Conservation (phyloP, 2,113 vertebrate species). For the Oryzias celebensis region DNA sequence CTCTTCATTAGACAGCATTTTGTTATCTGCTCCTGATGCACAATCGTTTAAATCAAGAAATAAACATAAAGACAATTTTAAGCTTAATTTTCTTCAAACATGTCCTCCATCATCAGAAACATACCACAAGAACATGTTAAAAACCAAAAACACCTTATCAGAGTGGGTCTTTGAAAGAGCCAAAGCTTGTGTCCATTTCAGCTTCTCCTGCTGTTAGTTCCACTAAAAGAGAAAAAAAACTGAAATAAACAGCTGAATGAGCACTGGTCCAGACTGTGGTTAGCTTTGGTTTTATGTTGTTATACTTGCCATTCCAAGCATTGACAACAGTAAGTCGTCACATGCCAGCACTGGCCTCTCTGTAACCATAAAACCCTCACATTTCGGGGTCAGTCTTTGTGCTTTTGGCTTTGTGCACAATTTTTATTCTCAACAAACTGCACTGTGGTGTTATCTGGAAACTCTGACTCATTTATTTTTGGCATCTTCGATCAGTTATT, state of each 20-base stretch:
- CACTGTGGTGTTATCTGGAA: slow-evolving; percentile 22
- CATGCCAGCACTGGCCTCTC: slow-evolving; percentile 49
- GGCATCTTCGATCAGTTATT: slow-evolving; percentile 37
- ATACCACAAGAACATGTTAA: too few species aligned
- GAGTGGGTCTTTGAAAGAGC: too few species aligned
- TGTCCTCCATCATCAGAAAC: too few species aligned
- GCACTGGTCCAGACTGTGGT: slow-evolving; percentile 60
- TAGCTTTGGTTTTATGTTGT: slow-evolving; percentile 51
- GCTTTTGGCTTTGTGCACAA: slow-evolving; percentile 19
- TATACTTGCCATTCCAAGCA: slow-evolving; percentile 59
- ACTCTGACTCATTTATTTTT: slow-evolving; percentile 60
- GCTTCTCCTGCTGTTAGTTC: slow-evolving; percentile 14
- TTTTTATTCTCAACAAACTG: slow-evolving; percentile 45
- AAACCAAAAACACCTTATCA: too few species aligned
- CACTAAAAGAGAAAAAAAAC: slow-evolving; percentile 16
- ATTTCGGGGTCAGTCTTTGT: slow-evolving; percentile 53
- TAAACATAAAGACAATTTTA: too few species aligned
- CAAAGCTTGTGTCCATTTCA: slow-evolving; percentile 5
- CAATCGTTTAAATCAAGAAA: too few species aligned
- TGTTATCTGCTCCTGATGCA: too few species aligned
- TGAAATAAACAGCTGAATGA: slow-evolving; percentile 49
- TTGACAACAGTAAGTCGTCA: slow-evolving; percentile 47
- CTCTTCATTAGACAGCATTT: too few species aligned
- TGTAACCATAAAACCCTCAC: slow-evolving; percentile 53
- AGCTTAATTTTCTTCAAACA: too few species aligned